Percentiles rank a stretch among this genome's conserved stretches.
phyloP scores from a whole-genome alignment of 92 coral and sea anemone genomes.

The Diadumene lineata region DNA sequence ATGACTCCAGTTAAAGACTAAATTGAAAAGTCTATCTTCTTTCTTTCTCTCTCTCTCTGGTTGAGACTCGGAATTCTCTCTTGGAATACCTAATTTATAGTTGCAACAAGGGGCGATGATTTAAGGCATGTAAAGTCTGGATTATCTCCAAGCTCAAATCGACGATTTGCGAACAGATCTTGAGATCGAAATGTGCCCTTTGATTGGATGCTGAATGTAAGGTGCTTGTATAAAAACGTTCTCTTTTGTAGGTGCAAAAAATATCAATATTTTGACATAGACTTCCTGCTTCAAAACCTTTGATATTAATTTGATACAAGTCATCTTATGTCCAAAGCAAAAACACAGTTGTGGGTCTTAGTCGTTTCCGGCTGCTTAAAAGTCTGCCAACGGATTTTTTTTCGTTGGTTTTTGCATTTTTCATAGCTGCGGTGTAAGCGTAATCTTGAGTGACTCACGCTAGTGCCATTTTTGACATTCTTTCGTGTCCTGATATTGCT shows the following conservation, averaged over 20 bases:
- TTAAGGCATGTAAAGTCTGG: not conserved
- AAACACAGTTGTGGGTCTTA: too few relatives aligned
- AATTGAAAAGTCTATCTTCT: not conserved
- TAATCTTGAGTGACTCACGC: too few relatives aligned
- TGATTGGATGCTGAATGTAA: not conserved
- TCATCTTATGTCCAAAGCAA: too few relatives aligned
- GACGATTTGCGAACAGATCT: not conserved
- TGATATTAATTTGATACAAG: too few relatives aligned
- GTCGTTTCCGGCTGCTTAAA: too few relatives aligned
- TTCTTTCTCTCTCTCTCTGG: not conserved
- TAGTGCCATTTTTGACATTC: not conserved
- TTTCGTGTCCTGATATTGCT: not conserved
- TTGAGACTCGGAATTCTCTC: not conserved
- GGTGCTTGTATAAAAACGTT: not conserved
- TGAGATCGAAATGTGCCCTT: not conserved
- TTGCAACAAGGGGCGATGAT: conserved; percentile 5
- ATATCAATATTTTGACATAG: not conserved
- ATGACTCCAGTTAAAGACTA: too few relatives aligned
- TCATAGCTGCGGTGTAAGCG: too few relatives aligned
- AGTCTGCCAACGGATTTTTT: too few relatives aligned
- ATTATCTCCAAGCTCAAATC: not conserved
- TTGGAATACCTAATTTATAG: not conserved
- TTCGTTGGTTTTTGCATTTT: too few relatives aligned
- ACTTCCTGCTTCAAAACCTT: not conserved
- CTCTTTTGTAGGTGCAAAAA: not conserved